phyloP scores from a whole-genome alignment of 64 coral and sea anemone species.

The Pocillopora damicornis region DNA sequence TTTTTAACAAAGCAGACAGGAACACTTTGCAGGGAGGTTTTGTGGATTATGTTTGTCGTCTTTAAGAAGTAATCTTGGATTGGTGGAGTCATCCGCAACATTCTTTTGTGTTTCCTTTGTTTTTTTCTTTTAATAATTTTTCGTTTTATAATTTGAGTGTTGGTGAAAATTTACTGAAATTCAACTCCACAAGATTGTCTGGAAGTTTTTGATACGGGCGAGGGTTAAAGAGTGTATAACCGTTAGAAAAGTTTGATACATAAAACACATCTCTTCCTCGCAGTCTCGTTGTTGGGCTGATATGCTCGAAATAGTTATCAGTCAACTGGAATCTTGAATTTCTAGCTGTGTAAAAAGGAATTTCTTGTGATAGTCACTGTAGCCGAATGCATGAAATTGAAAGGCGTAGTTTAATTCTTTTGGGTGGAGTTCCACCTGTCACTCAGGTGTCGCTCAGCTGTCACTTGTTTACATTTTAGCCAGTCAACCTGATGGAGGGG shows the following conservation, averaged over 20 bases:
- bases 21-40: not conserved
- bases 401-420: not conserved
- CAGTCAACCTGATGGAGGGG: constrained; percentile 81
- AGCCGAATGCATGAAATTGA: not conserved
- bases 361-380: not conserved
- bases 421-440: constrained; percentile 31
- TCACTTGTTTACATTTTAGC: constrained; percentile 58
- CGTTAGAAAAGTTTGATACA: no score
- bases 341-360: not conserved
- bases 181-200: no score
- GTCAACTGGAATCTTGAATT: not conserved
- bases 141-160: not conserved
- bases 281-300: no score
- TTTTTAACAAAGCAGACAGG: not conserved
- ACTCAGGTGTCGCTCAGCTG: not conserved
- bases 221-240: no score
- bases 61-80: not conserved
- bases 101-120: not conserved
- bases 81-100: not conserved
- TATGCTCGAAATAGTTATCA: no score
- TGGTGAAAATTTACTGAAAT: no score
- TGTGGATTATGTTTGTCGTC: not conserved
- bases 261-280: no score
- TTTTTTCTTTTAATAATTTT: not conserved
- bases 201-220: no score